A percentile compares a stretch with the other conserved stretches of the same genome.
Evolutionary conservation across 2,113 vertebrate genomes (phyloP).

Genomic region (Tyrannus savana): DNA sequence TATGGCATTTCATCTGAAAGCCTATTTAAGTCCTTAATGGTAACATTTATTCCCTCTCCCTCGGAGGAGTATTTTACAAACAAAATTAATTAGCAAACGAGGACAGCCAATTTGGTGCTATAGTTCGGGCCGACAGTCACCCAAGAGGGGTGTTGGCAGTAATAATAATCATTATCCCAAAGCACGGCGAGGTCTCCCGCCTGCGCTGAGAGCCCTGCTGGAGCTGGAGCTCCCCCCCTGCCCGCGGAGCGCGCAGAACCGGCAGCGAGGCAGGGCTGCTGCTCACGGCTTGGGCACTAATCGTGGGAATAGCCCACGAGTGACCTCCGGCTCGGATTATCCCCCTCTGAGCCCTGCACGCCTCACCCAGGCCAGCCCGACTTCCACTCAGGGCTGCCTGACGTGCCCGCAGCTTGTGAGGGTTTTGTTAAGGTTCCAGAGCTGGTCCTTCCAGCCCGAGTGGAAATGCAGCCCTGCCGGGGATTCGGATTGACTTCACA

Average conservation of each 20-base stretch:
- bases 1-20: conserved; percentile 58
- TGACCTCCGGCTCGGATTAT: neutral
- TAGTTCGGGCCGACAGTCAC: conserved; percentile 8
- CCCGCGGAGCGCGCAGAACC: neutral
- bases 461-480: neutral
- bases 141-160: conserved; percentile 12
- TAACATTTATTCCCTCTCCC: conserved; percentile 47
- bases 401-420: neutral
- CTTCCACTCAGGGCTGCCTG: neutral
- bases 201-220: conserved; percentile 1
- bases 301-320: neutral
- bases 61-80: conserved; percentile 54
- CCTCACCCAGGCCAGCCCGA: neutral
- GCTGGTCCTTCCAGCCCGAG: neutral
- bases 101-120: conserved; percentile 18
- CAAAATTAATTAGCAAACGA: conserved; percentile 41
- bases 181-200: neutral
- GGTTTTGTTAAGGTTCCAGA: neutral
- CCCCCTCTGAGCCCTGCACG: neutral
- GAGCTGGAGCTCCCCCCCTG: neutral
- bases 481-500: neutral
- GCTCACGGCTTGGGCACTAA: neutral
- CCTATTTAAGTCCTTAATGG: conserved; percentile 55
- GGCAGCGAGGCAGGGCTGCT: neutral
- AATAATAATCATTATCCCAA: conserved; percentile 45